A percentile compares a stretch with the other conserved stretches of the same genome.
phyloP scores from a whole-genome alignment of 2,113 vertebrate genomes.

The Gorsachius goisagi region DNA sequence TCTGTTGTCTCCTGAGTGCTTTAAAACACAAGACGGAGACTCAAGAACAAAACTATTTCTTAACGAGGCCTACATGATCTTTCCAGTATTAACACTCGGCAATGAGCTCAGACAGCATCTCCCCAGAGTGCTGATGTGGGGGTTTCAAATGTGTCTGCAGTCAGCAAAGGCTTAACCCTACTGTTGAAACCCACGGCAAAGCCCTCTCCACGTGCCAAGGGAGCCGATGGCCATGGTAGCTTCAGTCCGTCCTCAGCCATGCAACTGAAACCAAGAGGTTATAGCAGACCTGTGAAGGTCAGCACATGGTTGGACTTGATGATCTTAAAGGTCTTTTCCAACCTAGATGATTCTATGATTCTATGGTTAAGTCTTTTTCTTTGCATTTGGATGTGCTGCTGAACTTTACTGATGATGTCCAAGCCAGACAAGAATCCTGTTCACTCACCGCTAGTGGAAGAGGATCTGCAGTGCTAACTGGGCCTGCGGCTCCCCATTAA shows the following conservation, averaged over 20 bases:
- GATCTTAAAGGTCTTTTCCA: no score
- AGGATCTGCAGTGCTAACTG: not conserved
- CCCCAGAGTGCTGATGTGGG: conserved; percentile 17
- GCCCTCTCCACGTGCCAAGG: not conserved
- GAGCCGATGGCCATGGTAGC: not conserved
- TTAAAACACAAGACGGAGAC: conserved; percentile 3
- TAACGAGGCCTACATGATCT: conserved; percentile 21
- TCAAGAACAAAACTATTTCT: conserved; percentile 37
- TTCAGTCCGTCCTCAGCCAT: not conserved
- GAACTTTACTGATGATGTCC: not conserved
- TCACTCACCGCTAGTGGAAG: not conserved
- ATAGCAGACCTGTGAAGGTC: not conserved
- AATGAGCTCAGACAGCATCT: conserved; percentile 39
- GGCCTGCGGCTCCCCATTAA: not conserved
- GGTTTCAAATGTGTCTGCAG: not conserved
- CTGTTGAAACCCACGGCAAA: not conserved
- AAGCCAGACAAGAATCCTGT: not conserved
- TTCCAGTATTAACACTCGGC: conserved; percentile 5
- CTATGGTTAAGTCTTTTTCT: not conserved
- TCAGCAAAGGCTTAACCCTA: not conserved
- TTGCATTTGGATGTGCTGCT: not conserved
- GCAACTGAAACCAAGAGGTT: not conserved
- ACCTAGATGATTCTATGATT: no score
- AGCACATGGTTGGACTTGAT: not conserved
- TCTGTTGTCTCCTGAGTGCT: conserved; percentile 1